phyloP scores from a whole-genome alignment of 1,140 invertebrate species.

The Cotesia glomerata region DNA sequence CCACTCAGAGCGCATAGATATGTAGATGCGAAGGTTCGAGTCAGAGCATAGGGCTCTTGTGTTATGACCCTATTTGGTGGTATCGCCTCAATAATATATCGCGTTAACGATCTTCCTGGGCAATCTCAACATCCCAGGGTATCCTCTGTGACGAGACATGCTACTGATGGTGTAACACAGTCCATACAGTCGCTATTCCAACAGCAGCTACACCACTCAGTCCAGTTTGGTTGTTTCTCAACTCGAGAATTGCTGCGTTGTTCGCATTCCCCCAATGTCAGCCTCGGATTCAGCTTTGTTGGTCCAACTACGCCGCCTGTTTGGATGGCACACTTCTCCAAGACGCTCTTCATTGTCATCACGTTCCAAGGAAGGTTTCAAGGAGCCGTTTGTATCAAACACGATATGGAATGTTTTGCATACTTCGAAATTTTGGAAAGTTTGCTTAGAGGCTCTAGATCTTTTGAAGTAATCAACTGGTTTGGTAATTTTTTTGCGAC shows the following conservation, averaged over 20 bases:
- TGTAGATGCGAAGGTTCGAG: background rate
- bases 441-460: too few species aligned
- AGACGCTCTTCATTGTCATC: too few species aligned
- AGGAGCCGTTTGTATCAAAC: too few species aligned
- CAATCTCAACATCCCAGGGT: background rate
- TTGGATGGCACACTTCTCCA: background rate
- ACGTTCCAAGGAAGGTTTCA: too few species aligned
- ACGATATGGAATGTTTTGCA: too few species aligned
- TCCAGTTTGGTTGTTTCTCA: background rate
- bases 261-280: background rate
- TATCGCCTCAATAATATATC: constrained; percentile 16
- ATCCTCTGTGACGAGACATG: background rate
- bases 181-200: too few species aligned
- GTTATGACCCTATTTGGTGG: constrained; percentile 4
- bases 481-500: background rate
- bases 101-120: constrained; percentile 13
- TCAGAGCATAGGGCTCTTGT: background rate
- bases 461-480: too few species aligned
- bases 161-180: background rate
- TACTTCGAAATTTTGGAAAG: too few species aligned
- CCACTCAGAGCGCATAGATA: background rate
- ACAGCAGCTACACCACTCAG: background rate
- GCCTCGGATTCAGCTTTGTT: background rate
- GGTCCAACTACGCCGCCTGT: background rate
- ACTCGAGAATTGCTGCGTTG: background rate